Evolutionary conservation across 2,888 invertebrate genomes (phyloP), one percentile per base, ranked within the genome.

Genomic region (Corythucha ciliata): DNA sequence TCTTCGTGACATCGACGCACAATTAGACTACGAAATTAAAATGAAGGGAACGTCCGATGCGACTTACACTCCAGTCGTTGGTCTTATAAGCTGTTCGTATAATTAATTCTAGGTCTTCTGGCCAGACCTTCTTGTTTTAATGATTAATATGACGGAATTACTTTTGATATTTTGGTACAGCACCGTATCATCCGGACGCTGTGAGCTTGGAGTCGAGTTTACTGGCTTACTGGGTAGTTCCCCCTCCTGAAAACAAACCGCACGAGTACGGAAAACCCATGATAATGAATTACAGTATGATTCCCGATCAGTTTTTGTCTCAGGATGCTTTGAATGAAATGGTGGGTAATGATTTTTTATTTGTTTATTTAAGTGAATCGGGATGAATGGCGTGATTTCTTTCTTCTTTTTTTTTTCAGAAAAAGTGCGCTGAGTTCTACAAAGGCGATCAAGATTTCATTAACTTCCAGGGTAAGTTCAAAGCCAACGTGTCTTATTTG

Each of bases 221-320:
- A 12, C 82, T 85, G 56, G 82, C 87, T 50, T 94, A 87, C 69
- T 94, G 94, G 93, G 90, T 93, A 3, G 80, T 89, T 72, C 92
- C 94, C n/a, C 93, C 94, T 2, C 86, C 89, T 36, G 94, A 94
- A 72, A 85, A 84, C 64, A 79, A 87, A 61, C 89, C 90, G 8
- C 81, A 86, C 48, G 93, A 93, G 68, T 91, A 92, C 68, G 92
- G 92, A 0, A 79, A 90, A 37, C 94, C 94, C 1, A 83, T 94
- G 80, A 73, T 86, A 39, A 80, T 94, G 71, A 86, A 86, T 59
- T 91, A 90, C 66, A 84, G 82, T 56, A 78, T 90, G 57, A 72
- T 82, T 3, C 83, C 88, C 62, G 92, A 93, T 63, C 79, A 80
- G 47, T 81, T 83, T 61, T 72, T 92, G 48, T 79, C 87, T 1